Evolutionary conservation across 2,113 vertebrate species (phyloP), one percentile per base, ranked within the genome.

Genomic region (Psettodes erumei): DNA sequence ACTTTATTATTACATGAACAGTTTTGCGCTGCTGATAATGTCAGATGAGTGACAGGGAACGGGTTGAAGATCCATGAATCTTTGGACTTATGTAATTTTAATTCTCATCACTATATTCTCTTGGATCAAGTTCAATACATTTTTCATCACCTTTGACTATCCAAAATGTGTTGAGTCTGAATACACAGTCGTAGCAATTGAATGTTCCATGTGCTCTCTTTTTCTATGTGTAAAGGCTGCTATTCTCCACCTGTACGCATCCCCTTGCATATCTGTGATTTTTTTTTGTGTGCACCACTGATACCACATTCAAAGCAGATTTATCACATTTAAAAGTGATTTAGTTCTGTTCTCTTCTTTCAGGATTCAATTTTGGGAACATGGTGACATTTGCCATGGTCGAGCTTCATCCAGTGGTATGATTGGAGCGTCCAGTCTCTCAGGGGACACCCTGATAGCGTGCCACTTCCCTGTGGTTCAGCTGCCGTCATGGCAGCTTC

Each of bases 391-490:
- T 45, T 15, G 56, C 59, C 47, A 6, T 65, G 71, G 32, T 53
- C 58, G 58, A 35, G 7, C 45, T 30, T 47, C 54, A 42, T 78
- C 48, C 61, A 68, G 56, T 60, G 83, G 37, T 66, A 98, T 99
- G 98, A 96, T 96, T 89, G 96, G 95, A 90, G 90, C 96, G 43
- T 95, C 96, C 69, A 96, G 95, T 84, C 94, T 96, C 81, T 94
- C 96, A 23, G 96, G 96, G 74, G 96, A 98, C 91, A 98, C 97
- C 1, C 87, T 99, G 90, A 95, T 98, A 68, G 95, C 97, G 45
- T 97, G 95, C 89, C 97, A 96, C 87, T 96, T 96, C 82, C 96
- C 96, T 1, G 92, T 97, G 87, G 95, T 96, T 64, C 96, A 96
- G 48, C 96, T 96, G 81, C 95, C 92, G n/a, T 63, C 91, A 9